Evolutionary conservation across 2,888 invertebrate species (phyloP).

Genomic region (Oeneis ivallda): DNA sequence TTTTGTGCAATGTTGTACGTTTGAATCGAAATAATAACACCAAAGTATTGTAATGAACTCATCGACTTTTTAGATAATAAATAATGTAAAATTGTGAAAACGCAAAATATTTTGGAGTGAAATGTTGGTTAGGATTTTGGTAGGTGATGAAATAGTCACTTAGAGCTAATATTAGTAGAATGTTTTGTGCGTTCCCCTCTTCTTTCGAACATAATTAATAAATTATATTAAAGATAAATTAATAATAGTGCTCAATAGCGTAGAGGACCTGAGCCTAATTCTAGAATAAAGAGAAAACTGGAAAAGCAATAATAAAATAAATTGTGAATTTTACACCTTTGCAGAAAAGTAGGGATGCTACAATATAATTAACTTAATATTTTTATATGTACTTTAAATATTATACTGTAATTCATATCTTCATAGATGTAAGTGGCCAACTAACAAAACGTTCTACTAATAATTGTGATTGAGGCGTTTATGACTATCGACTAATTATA

Average conservation of each 20-base stretch:
- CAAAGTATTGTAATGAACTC: slow-evolving; percentile 75
- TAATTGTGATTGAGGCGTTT: slow-evolving; percentile 46
- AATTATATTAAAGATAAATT: slow-evolving; percentile 58
- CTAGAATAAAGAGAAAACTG: slow-evolving; percentile 53
- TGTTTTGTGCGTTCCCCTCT: slow-evolving; percentile 67
- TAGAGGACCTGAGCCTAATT: slow-evolving; percentile 56
- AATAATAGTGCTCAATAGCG: slow-evolving; percentile 78
- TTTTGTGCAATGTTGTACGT: slow-evolving; percentile 40
- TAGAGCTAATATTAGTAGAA: slow-evolving; percentile 61
- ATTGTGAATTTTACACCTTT: slow-evolving; percentile 68
- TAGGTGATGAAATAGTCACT: slow-evolving; percentile 59
- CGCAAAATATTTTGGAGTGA: slow-evolving; percentile 73
- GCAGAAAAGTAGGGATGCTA: slow-evolving; percentile 63
- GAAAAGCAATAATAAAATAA: slow-evolving; percentile 72
- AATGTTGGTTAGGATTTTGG: slow-evolving; percentile 62
- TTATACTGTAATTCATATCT: slow-evolving; percentile 79
- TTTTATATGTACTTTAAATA: slow-evolving; percentile 81
- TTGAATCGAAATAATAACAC: slow-evolving; percentile 78
- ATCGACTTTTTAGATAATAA: slow-evolving; percentile 81
- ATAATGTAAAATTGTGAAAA: slow-evolving; percentile 67
- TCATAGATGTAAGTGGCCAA: slow-evolving; percentile 73
- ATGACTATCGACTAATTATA: slow-evolving; percentile 40
- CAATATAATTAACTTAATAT: slow-evolving; percentile 71
- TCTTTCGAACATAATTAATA: slow-evolving; percentile 68
- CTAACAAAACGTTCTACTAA: slow-evolving; percentile 74